Percentiles rank a stretch among this genome's conserved stretches.
Conservation (phyloP, 2,888 invertebrate genomes). For the Hemicrepidius hirtus region DNA sequence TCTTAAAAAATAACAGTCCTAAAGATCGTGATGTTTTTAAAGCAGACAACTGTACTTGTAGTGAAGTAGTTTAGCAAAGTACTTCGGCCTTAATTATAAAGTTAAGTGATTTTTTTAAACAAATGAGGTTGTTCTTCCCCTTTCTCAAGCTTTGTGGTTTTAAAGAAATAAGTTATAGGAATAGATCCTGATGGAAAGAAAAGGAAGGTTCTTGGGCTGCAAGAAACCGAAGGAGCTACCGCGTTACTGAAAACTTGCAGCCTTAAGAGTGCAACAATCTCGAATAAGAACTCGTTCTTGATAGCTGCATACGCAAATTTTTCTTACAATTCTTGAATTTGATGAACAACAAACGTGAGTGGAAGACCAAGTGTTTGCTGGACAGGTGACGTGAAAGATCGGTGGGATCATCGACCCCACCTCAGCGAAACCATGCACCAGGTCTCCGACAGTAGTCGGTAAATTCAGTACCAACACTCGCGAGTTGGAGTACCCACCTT, state of each 20-base stretch:
- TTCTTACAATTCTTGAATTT: constrained; percentile 38
- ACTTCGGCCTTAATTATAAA: no score
- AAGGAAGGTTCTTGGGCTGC: no score
- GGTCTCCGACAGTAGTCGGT: constrained; percentile 50
- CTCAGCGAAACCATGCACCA: constrained; percentile 58
- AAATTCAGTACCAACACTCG: constrained; percentile 50
- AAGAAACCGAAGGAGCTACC: no score
- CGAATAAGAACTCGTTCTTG: constrained; percentile 7
- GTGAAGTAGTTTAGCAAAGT: no score
- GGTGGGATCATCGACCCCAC: constrained; percentile 61
- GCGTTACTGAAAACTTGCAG: neutral
- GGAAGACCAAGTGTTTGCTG: constrained; percentile 54
- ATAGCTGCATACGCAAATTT: constrained; percentile 40
- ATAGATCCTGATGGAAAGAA: no score
- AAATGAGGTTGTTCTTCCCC: no score
- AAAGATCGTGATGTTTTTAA: no score
- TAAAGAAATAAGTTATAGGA: no score
- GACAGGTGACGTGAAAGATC: constrained; percentile 61
- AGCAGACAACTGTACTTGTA: no score
- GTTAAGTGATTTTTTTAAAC: no score
- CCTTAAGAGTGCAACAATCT: neutral
- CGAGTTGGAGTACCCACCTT: constrained; percentile 46
- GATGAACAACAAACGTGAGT: constrained; percentile 46
- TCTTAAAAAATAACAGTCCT: no score
- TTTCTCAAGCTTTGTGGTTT: no score